A percentile compares a stretch with the other conserved stretches of the same genome.
phyloP scores from a whole-genome alignment of 2,113 vertebrate species.

The Willisornis vidua region DNA sequence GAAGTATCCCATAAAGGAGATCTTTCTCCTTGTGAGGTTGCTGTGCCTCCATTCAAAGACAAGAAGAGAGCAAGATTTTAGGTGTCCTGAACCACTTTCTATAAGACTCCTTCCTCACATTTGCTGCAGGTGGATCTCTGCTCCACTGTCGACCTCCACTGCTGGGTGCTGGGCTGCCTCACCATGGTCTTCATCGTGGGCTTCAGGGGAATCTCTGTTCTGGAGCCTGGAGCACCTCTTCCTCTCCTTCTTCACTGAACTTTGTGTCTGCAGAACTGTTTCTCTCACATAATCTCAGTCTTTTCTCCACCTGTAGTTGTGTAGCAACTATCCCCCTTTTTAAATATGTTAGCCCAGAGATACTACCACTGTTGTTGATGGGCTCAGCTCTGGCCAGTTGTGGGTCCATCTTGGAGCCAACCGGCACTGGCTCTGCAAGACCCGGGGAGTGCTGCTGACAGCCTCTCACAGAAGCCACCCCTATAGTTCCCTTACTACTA shows the following conservation, averaged over 20 bases:
- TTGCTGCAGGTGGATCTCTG: background rate
- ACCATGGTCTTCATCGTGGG: fast-evolving
- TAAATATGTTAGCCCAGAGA: background rate
- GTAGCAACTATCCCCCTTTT: background rate
- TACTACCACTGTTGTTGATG: background rate
- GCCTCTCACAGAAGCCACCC: background rate
- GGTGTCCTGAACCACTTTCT: background rate
- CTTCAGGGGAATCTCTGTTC: background rate
- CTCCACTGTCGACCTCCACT: background rate
- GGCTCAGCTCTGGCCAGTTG: background rate
- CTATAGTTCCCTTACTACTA: background rate
- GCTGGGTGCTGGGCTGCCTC: background rate
- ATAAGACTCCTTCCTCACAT: background rate
- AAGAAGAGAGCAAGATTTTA: background rate
- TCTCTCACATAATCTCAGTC: background rate
- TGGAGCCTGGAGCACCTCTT: background rate
- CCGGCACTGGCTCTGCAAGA: background rate
- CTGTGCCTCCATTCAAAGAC: background rate
- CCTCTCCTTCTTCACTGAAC: background rate
- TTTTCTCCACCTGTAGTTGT: background rate
- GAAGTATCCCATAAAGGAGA: background rate
- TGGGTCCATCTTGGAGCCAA: background rate
- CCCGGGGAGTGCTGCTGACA: background rate
- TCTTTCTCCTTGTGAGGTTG: background rate
- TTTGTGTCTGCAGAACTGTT: background rate